These are phyloP conservation scores for Dichetophora obliterata DNA, from an alignment of 2,888 invertebrate genomes.

Conservation along the genomic window DNA sequence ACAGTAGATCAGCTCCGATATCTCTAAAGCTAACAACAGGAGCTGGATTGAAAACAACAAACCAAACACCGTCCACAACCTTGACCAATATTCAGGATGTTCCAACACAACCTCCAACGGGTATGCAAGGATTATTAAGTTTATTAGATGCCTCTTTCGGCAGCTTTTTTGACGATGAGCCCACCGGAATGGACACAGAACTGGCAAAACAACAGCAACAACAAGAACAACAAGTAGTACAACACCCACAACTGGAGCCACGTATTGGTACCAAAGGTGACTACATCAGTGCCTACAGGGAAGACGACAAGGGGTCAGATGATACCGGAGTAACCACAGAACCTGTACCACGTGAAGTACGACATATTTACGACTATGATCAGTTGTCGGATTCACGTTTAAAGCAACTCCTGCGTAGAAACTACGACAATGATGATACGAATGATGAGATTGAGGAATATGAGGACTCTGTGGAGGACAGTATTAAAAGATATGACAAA, in stretches of 20 bases:
- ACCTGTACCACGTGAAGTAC: conserved; percentile 59
- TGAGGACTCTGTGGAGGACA: conserved; percentile 45
- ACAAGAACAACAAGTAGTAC: conserved; percentile 31
- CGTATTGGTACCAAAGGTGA: conserved; percentile 56
- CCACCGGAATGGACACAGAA: conserved; percentile 26
- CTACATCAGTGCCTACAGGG: conserved; percentile 51
- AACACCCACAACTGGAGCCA: conserved; percentile 53
- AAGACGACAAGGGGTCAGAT: conserved; percentile 44
- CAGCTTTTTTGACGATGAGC: conserved; percentile 62
- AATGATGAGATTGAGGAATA: conserved; percentile 32
- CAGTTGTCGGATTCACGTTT: conserved; percentile 65
- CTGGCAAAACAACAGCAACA: conserved; percentile 49
- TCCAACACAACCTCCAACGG: conserved; percentile 49
- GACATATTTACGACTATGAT: conserved; percentile 68
- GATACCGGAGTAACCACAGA: conserved; percentile 52
- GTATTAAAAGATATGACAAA: conserved; percentile 60
- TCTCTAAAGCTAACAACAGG: background rate
- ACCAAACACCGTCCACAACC: conserved; percentile 27
- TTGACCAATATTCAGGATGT: background rate
- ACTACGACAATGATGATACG: conserved; percentile 29
- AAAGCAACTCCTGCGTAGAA: conserved; percentile 34
- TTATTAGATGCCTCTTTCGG: conserved; percentile 63
- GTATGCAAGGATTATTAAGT: conserved; percentile 64
- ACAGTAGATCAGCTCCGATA: background rate
- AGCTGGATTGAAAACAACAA: background rate